Conservation (phyloP, 1,140 invertebrate genomes). For the Macrosteles quadrilineatus region DNA sequence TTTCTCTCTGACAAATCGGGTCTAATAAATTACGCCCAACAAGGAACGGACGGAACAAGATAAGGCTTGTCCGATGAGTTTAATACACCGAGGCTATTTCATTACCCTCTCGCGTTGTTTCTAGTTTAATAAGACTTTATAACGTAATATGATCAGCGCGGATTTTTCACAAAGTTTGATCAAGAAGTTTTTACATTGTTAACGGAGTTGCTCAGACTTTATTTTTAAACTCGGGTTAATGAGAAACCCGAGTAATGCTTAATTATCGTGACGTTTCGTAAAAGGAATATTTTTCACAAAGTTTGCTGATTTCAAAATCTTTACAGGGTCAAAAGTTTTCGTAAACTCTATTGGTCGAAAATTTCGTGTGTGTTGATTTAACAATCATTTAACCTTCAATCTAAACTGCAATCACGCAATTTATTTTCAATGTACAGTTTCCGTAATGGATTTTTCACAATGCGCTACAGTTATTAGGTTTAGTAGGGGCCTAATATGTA, state of each 20-base stretch:
- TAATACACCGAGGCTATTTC: constrained; percentile 3
- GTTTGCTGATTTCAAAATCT: too few species aligned
- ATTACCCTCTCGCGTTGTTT: neutral
- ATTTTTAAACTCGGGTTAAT: neutral
- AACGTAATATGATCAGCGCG: constrained; percentile 9
- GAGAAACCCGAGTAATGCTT: neutral
- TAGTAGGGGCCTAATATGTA: too few species aligned
- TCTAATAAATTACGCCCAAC: neutral
- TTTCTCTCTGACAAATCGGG: neutral
- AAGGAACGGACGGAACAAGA: neutral
- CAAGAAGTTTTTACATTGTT: neutral
- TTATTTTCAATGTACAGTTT: too few species aligned
- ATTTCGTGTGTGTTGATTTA: too few species aligned
- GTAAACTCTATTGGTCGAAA: too few species aligned
- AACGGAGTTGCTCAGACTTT: neutral
- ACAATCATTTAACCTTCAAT: too few species aligned
- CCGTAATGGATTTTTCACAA: too few species aligned
- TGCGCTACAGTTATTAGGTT: too few species aligned
- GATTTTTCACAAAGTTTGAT: constrained; percentile 13
- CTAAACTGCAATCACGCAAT: too few species aligned
- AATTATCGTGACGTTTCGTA: too few species aligned
- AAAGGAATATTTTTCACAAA: too few species aligned
- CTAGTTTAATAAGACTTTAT: constrained; percentile 1
- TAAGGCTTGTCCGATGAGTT: neutral
- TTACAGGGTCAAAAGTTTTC: too few species aligned